Evolutionary conservation across 2,888 invertebrate species (phyloP), one percentile per base, ranked within the genome.

Genomic region (Xestia sexstrigata): DNA sequence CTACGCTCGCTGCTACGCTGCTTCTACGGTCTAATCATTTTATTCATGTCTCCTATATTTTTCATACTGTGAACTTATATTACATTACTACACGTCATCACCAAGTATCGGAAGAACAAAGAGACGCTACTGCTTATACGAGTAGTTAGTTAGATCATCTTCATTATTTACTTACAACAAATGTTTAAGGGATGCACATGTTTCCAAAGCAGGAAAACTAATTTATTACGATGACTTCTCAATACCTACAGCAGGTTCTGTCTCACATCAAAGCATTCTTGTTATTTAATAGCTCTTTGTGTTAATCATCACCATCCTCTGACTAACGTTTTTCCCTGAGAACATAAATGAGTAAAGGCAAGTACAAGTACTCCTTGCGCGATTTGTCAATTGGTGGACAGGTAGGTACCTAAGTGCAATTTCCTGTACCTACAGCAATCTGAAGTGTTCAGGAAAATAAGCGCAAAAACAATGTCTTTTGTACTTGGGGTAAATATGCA

Each of bases 261-360:
- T 15, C 17, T 49, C 42, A n/a, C 30, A n/a, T 39, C n/a, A 35
- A 47, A 11, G 11, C 15, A 65, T 79, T 79, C 79, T 79, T 65
- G 70, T 52, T 23, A 60, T 70, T 62, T 39, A 70, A 66, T 84
- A n/a, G n/a, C 35, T 69, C 63, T 68, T 77, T 69, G 8, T 55
- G n/a, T n/a, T 58, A 66, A 52, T 52, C 39, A 60, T 60, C 49
- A 66, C 77, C 35, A 63, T 62, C 23, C 65, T 74, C 63, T 75
- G 74, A 84, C 63, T 70, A 79, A 74, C 35, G 30, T 72, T 84
- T 86, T 84, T 67, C 84, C 74, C 62, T 70, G n/a, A 84, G 87
- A 79, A 66, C 58, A 62, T 66, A 39, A 74, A 70, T 83, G 73
- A 86, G 63, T 75, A 76, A 79, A 65, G 35, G 30, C 35, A 67